Percentiles rank a stretch among this genome's conserved stretches.
These are phyloP conservation scores for Marmota monax DNA, from an alignment of 2,113 vertebrate genomes.

Conservation along the genomic window DNA sequence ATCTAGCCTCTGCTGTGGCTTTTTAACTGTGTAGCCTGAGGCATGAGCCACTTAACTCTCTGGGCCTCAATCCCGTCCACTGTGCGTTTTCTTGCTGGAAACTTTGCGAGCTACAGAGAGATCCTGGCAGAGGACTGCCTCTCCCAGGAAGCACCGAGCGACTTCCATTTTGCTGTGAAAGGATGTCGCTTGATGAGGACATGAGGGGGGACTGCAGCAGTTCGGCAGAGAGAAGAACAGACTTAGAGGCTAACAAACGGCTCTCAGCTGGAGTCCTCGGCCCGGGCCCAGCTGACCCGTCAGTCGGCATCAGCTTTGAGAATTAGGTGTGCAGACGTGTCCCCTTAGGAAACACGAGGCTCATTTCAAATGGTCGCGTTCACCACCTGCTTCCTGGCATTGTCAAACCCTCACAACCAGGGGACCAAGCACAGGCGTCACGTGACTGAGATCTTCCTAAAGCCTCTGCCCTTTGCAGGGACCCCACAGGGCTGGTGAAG, in stretches of 20 bases:
- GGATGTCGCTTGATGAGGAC: neutral
- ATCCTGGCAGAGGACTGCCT: neutral
- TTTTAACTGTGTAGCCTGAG: neutral
- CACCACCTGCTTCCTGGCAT: neutral
- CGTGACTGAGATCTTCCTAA: neutral
- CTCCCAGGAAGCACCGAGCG: neutral
- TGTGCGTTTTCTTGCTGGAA: neutral
- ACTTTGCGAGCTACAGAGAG: neutral
- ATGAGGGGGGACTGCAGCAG: neutral
- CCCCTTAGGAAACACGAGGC: neutral
- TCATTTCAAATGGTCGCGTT: neutral
- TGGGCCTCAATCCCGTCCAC: neutral
- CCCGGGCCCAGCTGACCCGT: too few relatives aligned
- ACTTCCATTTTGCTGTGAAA: constrained; percentile 36
- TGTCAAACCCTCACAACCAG: neutral
- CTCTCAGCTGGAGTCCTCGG: neutral
- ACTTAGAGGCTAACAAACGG: neutral
- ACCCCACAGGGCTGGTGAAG: accelerated
- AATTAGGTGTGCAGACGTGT: neutral
- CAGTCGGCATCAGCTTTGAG: neutral
- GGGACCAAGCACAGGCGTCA: neutral
- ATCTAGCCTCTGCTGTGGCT: neutral
- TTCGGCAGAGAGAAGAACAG: neutral
- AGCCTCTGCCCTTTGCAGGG: neutral
- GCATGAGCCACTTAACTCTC: neutral